Conservation (phyloP, 2,113 vertebrate species). For the Zingel zingel region DNA sequence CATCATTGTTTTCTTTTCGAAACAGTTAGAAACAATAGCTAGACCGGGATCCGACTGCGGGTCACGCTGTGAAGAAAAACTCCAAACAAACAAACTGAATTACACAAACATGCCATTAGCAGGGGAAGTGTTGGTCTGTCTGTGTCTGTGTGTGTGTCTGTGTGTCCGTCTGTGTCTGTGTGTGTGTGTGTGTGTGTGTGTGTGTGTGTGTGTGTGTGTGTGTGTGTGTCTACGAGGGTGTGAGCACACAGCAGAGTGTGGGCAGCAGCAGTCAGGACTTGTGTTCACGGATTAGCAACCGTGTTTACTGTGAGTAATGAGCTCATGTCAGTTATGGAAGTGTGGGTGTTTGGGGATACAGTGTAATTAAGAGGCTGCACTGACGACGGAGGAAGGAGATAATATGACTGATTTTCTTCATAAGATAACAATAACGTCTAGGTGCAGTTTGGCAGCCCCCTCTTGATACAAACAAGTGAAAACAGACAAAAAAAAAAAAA, state of each 20-base stretch:
- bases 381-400: constrained; percentile 31
- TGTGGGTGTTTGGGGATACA: constrained; percentile 38
- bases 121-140: constrained; percentile 17
- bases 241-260: constrained; percentile 39
- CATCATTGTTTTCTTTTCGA: constrained; percentile 1
- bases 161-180: neutral
- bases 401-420: constrained; percentile 12
- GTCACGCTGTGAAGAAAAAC: constrained; percentile 22
- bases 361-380: constrained; percentile 31
- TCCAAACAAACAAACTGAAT: constrained; percentile 40
- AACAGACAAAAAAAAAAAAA: neutral
- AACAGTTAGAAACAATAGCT: constrained; percentile 19
- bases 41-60: neutral
- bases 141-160: neutral
- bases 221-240: constrained; percentile 38
- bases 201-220: constrained; percentile 27
- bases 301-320: constrained; percentile 62
- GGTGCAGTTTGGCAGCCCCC: constrained; percentile 10
- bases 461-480: constrained; percentile 19
- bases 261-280: constrained; percentile 56
- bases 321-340: constrained; percentile 62
- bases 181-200: constrained; percentile 10
- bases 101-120: constrained; percentile 62
- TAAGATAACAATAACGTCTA: constrained; percentile 30
- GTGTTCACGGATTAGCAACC: constrained; percentile 62